phyloP scores from a whole-genome alignment of 2,797 vertebrate species.

The Crocodylus rhombifer region DNA sequence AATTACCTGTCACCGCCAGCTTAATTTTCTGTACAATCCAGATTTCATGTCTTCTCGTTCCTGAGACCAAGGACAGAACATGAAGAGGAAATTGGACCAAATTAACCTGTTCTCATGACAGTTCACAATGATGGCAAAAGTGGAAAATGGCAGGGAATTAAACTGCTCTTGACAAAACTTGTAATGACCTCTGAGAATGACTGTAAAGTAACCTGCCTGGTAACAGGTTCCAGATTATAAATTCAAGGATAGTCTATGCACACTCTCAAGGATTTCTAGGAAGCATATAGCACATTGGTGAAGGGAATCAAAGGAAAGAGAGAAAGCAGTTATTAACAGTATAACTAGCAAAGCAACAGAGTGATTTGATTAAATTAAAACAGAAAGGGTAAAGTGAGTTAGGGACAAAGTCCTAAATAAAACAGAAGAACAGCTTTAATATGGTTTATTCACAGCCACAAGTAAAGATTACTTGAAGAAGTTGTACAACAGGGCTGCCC shows the following conservation, averaged over 20 bases:
- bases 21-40: conserved; percentile 63
- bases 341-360: conserved; percentile 2
- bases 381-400: not conserved
- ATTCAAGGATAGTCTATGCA: conserved; percentile 52
- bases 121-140: conserved; percentile 69
- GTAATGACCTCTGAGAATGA: conserved; percentile 68
- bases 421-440: not conserved
- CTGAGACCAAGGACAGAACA: conserved; percentile 38
- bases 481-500: not conserved
- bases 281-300: not conserved
- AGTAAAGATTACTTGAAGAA: not conserved
- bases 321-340: conserved; percentile 11
- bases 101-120: conserved; percentile 71
- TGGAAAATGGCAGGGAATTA: conserved; percentile 73
- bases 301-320: not conserved
- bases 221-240: conserved; percentile 41
- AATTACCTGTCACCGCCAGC: conserved; percentile 57
- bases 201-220: conserved; percentile 56
- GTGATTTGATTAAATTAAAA: not conserved
- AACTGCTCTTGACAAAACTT: conserved; percentile 72
- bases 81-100: conserved; percentile 58
- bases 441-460: not conserved
- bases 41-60: conserved; percentile 54
- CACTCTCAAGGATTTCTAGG: not conserved
- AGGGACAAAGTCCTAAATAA: not conserved